A percentile compares a stretch with the other conserved stretches of the same genome.
Conservation (phyloP, 2,888 invertebrate species). For the Malthinus flaveolus region DNA sequence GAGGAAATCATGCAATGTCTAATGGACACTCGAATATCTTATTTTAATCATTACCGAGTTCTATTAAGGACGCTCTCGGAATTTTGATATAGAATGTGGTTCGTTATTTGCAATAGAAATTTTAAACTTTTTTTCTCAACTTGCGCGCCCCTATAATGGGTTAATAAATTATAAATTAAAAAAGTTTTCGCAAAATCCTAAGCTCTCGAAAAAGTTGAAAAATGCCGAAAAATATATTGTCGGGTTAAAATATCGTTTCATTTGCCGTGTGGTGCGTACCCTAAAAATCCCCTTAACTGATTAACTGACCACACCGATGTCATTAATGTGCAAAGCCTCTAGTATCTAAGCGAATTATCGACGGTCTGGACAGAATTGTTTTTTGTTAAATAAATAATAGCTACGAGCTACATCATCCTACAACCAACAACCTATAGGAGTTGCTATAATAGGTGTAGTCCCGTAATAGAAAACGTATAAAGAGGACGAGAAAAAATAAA, state of each 20-base stretch:
- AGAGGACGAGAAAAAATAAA: too few relatives aligned
- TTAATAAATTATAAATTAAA: background rate
- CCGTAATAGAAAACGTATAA: background rate
- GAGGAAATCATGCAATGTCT: constrained; percentile 37
- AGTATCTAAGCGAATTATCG: constrained; percentile 34
- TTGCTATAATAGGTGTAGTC: too few relatives aligned
- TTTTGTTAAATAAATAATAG: constrained; percentile 35
- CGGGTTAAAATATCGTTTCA: background rate
- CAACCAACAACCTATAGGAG: too few relatives aligned
- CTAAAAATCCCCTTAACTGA: constrained; percentile 21
- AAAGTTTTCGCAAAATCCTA: background rate
- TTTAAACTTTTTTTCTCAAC: too few relatives aligned
- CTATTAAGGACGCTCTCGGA: background rate
- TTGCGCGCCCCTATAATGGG: background rate
- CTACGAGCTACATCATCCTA: constrained; percentile 14
- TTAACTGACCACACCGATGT: constrained; percentile 29
- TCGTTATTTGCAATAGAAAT: too few relatives aligned
- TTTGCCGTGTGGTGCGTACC: constrained; percentile 8
- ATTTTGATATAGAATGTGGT: background rate
- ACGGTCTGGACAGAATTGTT: constrained; percentile 36
- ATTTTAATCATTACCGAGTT: constrained; percentile 29
- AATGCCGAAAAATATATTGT: background rate
- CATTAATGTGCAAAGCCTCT: constrained; percentile 27
- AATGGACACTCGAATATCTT: constrained; percentile 32
- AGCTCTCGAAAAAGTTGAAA: background rate